Percentiles rank a stretch among this genome's conserved stretches.
Conservation (phyloP, 1,140 invertebrate species). For the Microvelia longipes region DNA sequence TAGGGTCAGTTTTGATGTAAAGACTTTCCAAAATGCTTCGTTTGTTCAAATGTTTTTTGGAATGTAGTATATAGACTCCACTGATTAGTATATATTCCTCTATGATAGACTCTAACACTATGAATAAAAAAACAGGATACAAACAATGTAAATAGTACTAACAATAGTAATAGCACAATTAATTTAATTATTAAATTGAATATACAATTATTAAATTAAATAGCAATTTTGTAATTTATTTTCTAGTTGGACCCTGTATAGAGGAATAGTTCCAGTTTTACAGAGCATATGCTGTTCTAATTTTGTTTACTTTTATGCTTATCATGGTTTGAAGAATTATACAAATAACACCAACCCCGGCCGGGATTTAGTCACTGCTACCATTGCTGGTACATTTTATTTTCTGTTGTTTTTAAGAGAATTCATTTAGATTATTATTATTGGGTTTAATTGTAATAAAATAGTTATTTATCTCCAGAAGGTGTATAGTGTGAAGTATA, state of each 20-base stretch:
- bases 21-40: no score
- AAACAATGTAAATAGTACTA: neutral
- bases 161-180: neutral
- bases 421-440: no score
- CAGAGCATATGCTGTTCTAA: slow-evolving; percentile 71
- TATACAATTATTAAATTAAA: no score
- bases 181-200: slow-evolving; percentile 1
- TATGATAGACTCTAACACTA: neutral
- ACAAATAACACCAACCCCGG: slow-evolving; percentile 36
- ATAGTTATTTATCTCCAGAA: no score
- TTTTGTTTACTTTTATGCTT: slow-evolving; percentile 86
- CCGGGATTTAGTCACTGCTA: slow-evolving; percentile 60
- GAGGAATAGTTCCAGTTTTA: slow-evolving; percentile 65
- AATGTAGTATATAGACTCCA: neutral
- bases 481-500: no score
- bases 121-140: neutral
- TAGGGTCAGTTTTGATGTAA: no score
- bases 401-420: no score
- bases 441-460: no score
- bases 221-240: slow-evolving; percentile 21
- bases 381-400: slow-evolving; percentile 59
- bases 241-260: slow-evolving; percentile 49
- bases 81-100: neutral
- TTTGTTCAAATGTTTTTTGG: neutral
- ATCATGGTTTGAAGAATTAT: slow-evolving; percentile 58